These are phyloP conservation scores for Trididemnum nubilum DNA, from an alignment of 23 tunicate genomes.

Conservation along the genomic window DNA sequence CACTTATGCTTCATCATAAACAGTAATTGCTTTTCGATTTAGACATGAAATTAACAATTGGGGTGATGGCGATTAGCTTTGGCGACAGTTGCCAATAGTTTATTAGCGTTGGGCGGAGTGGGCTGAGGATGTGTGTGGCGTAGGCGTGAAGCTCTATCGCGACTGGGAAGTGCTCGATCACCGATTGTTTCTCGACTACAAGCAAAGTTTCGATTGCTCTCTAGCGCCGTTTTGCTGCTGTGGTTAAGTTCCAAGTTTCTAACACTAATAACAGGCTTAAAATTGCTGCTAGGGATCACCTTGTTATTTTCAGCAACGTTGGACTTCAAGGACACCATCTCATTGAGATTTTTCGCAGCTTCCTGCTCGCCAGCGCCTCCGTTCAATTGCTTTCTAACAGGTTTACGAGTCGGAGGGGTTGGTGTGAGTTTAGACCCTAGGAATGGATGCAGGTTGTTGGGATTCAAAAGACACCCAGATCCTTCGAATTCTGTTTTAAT, in stretches of 20 bases:
- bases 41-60: no score
- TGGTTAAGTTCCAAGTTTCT: neutral
- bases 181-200: neutral
- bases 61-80: no score
- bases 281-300: neutral
- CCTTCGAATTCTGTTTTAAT: neutral
- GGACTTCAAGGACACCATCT: neutral
- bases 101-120: neutral
- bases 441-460: neutral
- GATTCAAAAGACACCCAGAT: neutral
- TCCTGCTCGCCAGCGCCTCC: neutral
- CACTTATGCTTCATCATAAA: no score
- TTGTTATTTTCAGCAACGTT: neutral
- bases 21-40: no score
- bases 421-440: neutral
- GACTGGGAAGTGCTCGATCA: neutral
- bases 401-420: slow-evolving; percentile 12
- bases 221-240: neutral
- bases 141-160: neutral
- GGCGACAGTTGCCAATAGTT: neutral
- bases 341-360: neutral
- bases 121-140: neutral
- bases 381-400: neutral
- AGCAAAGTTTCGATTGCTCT: neutral
- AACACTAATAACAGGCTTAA: slow-evolving; percentile 4